Conservation (phyloP, 2,888 invertebrate species). For the Branchipolynoe longqiensis region DNA sequence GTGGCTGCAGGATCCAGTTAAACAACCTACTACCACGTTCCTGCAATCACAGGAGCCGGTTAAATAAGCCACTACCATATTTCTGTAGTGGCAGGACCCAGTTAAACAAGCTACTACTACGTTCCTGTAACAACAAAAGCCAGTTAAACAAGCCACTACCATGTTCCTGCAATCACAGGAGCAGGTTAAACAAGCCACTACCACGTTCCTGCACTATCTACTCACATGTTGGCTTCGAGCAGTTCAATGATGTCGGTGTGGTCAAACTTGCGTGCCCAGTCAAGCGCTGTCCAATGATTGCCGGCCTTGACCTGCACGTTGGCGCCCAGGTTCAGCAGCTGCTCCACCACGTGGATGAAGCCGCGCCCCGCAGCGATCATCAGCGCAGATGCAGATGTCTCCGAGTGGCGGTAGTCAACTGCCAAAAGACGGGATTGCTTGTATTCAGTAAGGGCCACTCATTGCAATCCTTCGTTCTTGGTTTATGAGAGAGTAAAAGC, state of each 20-base stretch:
- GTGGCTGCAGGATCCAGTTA: too few species aligned
- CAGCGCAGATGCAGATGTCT: conserved; percentile 87
- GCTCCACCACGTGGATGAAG: conserved; percentile 86
- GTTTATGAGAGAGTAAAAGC: too few species aligned
- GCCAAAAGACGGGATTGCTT: conserved; percentile 61
- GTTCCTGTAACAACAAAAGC: too few species aligned
- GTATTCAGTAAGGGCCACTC: background rate
- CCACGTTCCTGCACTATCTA: conserved; percentile 64
- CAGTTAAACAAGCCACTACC: too few species aligned
- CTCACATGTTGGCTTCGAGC: conserved; percentile 83
- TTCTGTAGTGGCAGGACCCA: too few species aligned
- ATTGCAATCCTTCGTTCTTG: too few species aligned
- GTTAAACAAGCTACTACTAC: too few species aligned
- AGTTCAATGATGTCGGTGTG: conserved; percentile 86
- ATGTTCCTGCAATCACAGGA: too few species aligned
- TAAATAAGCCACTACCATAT: too few species aligned
- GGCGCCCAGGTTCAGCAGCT: conserved; percentile 88
- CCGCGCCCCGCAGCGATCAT: conserved; percentile 91
- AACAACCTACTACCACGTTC: too few species aligned
- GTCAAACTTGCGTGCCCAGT: conserved; percentile 87
- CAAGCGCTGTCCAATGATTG: conserved; percentile 87
- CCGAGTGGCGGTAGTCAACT: conserved; percentile 87
- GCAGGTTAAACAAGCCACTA: conserved; percentile 53
- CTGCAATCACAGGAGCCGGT: too few species aligned
- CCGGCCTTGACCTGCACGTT: conserved; percentile 84